Evolutionary conservation across 2,113 vertebrate species (phyloP), one percentile per base, ranked within the genome.

Genomic region (Orthochromis indermauri): DNA sequence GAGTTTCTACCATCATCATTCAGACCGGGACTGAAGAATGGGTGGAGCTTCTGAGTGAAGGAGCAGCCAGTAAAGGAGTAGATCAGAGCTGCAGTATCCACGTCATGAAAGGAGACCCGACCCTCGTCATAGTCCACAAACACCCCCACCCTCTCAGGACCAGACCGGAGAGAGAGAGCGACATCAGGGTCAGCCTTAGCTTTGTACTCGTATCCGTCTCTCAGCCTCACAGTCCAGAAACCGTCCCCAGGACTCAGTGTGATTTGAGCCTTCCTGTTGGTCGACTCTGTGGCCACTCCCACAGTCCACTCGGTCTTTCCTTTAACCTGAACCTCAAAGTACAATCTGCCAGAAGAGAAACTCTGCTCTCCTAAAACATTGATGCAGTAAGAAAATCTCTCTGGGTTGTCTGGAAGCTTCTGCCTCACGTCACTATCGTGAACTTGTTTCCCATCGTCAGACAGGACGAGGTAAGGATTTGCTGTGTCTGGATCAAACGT

Each of bases 81-180:
- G 57, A 59, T 31, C 1, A 5, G 26, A 59, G 24, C 24, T 59
- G 4, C 57, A 17, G 24, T 0, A 31, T 8, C 14, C 0, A 31
- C 13, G 1, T 59, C 57, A 31, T 59, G 10, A 1, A 17, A 59
- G 2, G 24, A 59, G 57, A 59, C 26, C 26, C 0, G 26, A 2
- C 55, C 55, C 14, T 9, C 13, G 1, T 59, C 57, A 0, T 31
- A 59, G 14, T 59, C 57, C 57, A 59, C 55, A 59, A 59, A 59
- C 26, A 59, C 55, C 3, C 57, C 57, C 14, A 61, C 57, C 57
- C 0, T 33, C 28, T 61, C 28, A 10, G 28, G 28, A 16, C 0
- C 16, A 1, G 14, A 3, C 7, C 8, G 8, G 13, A 0, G 14
- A 31, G 28, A 61, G 5, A 61, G 26, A 61, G 14, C 5, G 8